phyloP scores from a whole-genome alignment of 2,113 vertebrate genomes.

The Suricata suricatta region DNA sequence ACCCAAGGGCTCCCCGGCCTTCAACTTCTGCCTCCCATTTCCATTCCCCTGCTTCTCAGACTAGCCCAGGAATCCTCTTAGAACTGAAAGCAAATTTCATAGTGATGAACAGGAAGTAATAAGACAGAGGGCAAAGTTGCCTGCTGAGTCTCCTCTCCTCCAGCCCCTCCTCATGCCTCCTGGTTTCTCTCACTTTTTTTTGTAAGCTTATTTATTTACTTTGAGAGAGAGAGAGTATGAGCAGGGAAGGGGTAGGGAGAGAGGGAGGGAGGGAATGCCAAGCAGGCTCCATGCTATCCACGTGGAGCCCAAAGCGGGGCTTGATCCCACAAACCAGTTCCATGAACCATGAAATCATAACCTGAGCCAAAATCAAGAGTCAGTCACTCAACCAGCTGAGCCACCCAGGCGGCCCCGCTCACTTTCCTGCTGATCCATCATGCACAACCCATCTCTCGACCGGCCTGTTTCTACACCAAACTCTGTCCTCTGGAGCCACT shows the following conservation, averaged over 20 bases:
- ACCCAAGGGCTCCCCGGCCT: not conserved
- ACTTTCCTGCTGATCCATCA: not conserved
- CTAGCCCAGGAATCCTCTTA: not conserved
- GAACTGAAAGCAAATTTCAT: not conserved
- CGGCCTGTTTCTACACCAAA: not conserved
- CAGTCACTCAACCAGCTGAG: too few species aligned
- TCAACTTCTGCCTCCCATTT: not conserved
- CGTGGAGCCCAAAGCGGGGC: too few species aligned
- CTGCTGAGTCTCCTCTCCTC: not conserved
- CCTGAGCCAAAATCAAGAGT: too few species aligned
- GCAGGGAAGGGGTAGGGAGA: too few species aligned
- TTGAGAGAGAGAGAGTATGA: too few species aligned
- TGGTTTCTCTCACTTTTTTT: not conserved
- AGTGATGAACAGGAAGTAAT: not conserved
- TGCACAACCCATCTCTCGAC: not conserved
- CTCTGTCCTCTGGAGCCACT: not conserved
- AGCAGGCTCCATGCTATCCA: too few species aligned
- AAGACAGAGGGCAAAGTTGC: not conserved
- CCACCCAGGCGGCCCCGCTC: too few species aligned
- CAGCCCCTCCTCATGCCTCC: not conserved
- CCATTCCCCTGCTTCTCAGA: not conserved
- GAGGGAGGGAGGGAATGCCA: too few species aligned
- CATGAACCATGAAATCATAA: too few species aligned
- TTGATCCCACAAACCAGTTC: too few species aligned
- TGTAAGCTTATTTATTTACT: too few species aligned